Evolutionary conservation across 1,140 invertebrate genomes (phyloP), one percentile per base, ranked within the genome.

Genomic region (Brachionus rubens): DNA sequence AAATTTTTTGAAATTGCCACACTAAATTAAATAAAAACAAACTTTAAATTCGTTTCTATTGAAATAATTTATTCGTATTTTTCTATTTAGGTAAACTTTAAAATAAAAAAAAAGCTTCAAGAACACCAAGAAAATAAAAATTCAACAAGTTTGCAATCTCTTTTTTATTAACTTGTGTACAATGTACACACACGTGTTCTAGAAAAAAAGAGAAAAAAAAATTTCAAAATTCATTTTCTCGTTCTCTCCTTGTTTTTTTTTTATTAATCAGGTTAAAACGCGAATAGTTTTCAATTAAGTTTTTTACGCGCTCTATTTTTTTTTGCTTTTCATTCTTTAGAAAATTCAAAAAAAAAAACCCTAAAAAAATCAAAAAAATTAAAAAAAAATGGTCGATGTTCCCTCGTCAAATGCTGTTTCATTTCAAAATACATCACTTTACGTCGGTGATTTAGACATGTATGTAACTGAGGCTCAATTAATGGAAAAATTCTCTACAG

Each of bases 381-480:
- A 65, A 65, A 65, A 65, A 65, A 65, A 65, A 65, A 65, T 65
- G 59, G 40, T 65, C 10, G 59, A 65, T 36, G 54, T 36, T 9
- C n/a, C 52, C 12, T 54, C 52, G 10, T 6, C 59, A 65, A 41
- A 19, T 65, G 36, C 16, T 21, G 12, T 43, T 12, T 12, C 36
- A 5, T 65, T 43, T 41, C 59, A 65, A 24, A 65, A 65, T 36
- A 65, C 36, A 24, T 65, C 59, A 19, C 9, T 65, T 24, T 65
- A 65, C 24, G 96, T 99, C 80, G 97, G 97, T 79, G 96, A 99
- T 87, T 88, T 99, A 77, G 94, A 98, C 85, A 90, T 91, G 48
- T 95, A 98, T 86, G 95, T 99, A 78, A 98, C 94, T 78, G 97
- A 99, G 86, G 94, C 96, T 80, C 93, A 95, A 91, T 91, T 99